Conservation (phyloP, 2,888 invertebrate species). For the Cheilosia variabilis region DNA sequence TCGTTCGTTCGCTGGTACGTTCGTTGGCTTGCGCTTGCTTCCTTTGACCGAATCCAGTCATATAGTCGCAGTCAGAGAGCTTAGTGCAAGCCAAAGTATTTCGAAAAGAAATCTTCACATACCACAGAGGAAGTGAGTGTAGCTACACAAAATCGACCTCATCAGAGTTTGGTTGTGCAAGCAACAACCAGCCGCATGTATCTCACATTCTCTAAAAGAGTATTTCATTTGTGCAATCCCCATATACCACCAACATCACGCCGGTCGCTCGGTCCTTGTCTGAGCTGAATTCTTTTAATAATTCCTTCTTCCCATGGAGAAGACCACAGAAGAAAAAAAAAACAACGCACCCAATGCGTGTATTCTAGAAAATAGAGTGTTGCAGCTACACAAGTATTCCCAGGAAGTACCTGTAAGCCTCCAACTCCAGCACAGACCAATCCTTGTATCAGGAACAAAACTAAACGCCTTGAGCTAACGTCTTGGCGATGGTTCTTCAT, state of each 20-base stretch:
- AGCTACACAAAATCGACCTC: constrained; percentile 64
- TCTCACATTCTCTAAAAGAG: constrained; percentile 66
- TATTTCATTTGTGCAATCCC: constrained; percentile 55
- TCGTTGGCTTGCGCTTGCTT: constrained; percentile 44
- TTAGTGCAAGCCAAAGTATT: constrained; percentile 66
- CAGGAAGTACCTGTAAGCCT: constrained; percentile 69
- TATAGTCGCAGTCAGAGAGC: constrained; percentile 68
- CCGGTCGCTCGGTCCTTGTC: not conserved
- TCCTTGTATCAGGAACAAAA: constrained; percentile 53
- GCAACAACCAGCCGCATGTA: constrained; percentile 57
- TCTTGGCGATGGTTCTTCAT: constrained; percentile 68
- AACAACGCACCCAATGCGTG: constrained; percentile 69
- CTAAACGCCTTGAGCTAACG: constrained; percentile 62
- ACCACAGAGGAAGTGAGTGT: constrained; percentile 52
- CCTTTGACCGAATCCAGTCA: constrained; percentile 68
- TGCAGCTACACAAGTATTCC: constrained; percentile 67
- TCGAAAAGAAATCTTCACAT: constrained; percentile 72
- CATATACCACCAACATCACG: constrained; percentile 58
- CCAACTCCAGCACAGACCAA: constrained; percentile 18
- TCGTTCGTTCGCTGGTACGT: constrained; percentile 76
- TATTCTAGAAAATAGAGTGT: constrained; percentile 69
- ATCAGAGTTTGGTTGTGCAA: constrained; percentile 65
- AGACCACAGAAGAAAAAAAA: constrained; percentile 7
- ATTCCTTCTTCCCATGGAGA: constrained; percentile 54
- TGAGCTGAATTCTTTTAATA: constrained; percentile 73